Conservation (phyloP, 2,113 vertebrate species). For the Phrynosoma platyrhinos region DNA sequence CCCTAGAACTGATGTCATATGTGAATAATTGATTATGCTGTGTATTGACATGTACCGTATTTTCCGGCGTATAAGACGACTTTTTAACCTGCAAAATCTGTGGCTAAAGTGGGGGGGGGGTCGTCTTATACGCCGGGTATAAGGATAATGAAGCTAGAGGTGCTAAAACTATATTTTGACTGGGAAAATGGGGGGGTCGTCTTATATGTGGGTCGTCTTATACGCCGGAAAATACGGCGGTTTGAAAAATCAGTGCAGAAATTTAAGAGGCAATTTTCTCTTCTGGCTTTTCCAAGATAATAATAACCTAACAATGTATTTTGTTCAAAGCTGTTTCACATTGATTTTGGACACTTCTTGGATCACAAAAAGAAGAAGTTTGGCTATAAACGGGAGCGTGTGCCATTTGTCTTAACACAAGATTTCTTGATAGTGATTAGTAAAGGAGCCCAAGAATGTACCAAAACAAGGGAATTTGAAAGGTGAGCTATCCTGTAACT, state of each 20-base stretch:
- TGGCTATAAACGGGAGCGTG: constrained; percentile 97
- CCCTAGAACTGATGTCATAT: not conserved
- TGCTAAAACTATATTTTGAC: no score
- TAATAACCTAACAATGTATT: constrained; percentile 36
- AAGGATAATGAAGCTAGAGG: no score
- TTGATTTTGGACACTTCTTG: constrained; percentile 98
- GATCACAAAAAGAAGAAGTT: constrained; percentile 99
- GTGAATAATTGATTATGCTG: not conserved
- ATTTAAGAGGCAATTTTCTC: not conserved
- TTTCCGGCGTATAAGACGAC: no score
- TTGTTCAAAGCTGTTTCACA: constrained; percentile 91
- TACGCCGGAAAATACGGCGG: no score
- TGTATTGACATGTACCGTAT: constrained; percentile 21
- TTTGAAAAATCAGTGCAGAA: not conserved
- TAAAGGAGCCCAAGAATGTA: constrained; percentile 97
- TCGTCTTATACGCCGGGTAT: no score
- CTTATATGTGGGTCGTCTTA: no score
- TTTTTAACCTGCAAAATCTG: no score
- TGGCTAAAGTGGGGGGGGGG: no score
- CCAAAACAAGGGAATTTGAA: constrained; percentile 98
- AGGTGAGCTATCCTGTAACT: constrained; percentile 78
- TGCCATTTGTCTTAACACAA: constrained; percentile 97
- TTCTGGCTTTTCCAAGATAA: constrained; percentile 9
- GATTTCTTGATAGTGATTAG: constrained; percentile 99
- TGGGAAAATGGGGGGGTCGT: no score